Conservation (phyloP, 2,888 invertebrate genomes). For the Chironomus riparius region DNA sequence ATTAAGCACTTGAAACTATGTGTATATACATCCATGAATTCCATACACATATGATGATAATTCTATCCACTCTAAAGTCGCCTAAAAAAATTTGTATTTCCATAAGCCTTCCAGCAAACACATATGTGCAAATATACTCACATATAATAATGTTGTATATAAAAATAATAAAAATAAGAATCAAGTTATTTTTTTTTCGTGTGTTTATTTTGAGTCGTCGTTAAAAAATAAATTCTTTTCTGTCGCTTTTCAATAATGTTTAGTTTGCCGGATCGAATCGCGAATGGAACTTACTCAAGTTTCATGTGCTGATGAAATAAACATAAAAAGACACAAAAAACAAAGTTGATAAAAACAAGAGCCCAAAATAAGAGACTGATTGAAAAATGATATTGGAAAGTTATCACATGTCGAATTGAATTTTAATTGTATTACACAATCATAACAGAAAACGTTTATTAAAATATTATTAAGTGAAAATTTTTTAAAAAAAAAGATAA, state of each 20-base stretch:
- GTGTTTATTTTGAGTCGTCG: neutral
- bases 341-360: neutral
- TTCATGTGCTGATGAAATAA: neutral
- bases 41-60: neutral
- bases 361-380: no score
- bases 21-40: no score
- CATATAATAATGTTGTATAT: no score
- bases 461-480: no score
- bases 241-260: constrained; percentile 8
- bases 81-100: no score
- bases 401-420: no score
- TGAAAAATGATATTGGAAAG: no score
- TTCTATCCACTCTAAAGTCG: neutral
- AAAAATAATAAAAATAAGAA: neutral
- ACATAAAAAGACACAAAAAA: neutral
- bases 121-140: constrained; percentile 1
- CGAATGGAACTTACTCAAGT: neutral
- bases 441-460: no score
- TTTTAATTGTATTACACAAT: no score
- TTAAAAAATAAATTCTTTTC: neutral
- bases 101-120: neutral
- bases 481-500: neutral
- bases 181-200: neutral
- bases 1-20: neutral
- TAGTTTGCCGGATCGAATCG: neutral